Conservation (phyloP, 2,113 vertebrate genomes). For the Scomber colias region DNA sequence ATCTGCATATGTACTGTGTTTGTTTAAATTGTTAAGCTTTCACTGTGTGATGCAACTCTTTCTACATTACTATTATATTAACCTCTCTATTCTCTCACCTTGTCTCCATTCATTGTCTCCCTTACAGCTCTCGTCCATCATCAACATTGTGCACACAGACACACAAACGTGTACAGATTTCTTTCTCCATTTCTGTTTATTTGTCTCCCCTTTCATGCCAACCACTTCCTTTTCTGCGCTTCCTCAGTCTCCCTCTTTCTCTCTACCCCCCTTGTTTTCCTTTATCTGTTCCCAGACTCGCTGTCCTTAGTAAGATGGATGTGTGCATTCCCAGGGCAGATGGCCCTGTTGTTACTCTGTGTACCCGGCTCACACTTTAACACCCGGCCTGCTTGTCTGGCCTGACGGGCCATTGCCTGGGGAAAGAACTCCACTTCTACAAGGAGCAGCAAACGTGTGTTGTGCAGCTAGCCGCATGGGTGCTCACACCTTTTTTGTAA, state of each 20-base stretch:
- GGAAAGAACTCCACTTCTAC: constrained; percentile 62
- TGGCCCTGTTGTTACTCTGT: constrained; percentile 78
- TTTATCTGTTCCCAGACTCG: constrained; percentile 62
- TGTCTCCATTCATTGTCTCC: constrained; percentile 43
- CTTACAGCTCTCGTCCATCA: not conserved
- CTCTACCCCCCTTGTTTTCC: constrained; percentile 18
- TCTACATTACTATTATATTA: constrained; percentile 8
- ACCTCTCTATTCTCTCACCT: constrained; percentile 31
- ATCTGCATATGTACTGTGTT: not conserved
- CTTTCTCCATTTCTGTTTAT: constrained; percentile 16
- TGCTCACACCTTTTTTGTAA: constrained; percentile 63
- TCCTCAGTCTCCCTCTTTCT: not conserved
- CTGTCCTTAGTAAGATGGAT: constrained; percentile 81
- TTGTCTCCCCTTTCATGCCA: not conserved
- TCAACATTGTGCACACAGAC: not conserved
- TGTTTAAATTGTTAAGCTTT: constrained; percentile 12
- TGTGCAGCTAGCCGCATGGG: constrained; percentile 65
- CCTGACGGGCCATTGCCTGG: constrained; percentile 74
- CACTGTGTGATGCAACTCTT: constrained; percentile 35
- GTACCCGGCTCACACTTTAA: constrained; percentile 77
- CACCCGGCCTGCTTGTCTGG: constrained; percentile 75
- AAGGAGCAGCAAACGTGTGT: constrained; percentile 55
- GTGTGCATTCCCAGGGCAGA: constrained; percentile 80
- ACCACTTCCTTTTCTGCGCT: constrained; percentile 25
- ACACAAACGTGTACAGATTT: not conserved